Evolutionary conservation across 2,797 vertebrate genomes (phyloP), one percentile per base, ranked within the genome.

Genomic region (Enteromius afrohamiltoni): DNA sequence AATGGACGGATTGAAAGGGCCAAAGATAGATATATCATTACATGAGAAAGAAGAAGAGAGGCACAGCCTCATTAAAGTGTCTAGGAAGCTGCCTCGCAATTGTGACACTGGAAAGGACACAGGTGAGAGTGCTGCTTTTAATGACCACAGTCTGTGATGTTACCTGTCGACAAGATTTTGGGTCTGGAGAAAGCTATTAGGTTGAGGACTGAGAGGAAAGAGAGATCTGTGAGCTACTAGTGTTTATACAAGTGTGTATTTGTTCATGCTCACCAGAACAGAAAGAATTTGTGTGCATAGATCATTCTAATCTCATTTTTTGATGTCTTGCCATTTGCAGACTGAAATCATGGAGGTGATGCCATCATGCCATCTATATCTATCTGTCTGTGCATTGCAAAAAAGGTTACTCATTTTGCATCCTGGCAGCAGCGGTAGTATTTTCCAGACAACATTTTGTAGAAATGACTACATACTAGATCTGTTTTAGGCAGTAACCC

Each of bases 41-140:
- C 77, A 67, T n/a, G 47, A 53, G 31, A 70, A 83, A 77, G 55
- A 49, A 51, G 53, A 26, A 73, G 71, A 85, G 77, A 76, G 40
- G 23, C 19, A 80, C 6, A 80, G 85, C 55, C 85, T 88, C 87
- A 82, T 88, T 88, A 88, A 60, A 51, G 55, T 29, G 62, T 67
- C 55, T 40, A 55, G 58, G 73, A 73, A 80, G 42, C 51, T 60
- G 55, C 26, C 53, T 53, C 19, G 19, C 47, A 75, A 53, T 80
- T 83, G 47, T 75, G 64, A 64, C 81, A 26, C 53, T 51, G 23
- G 17, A 49, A 77, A 75, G 81, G 29, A 67, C 49, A 55, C 62
- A 47, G 64, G 64, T 79, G 67, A 86, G 71, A 83, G 42, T 73
- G 19, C 69, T 85, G 60, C 23, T 29, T 79, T 79, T 85, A 82